Evolutionary conservation across 2,113 vertebrate species (phyloP), one percentile per base, ranked within the genome.

Genomic region (Vireo altiloquus): DNA sequence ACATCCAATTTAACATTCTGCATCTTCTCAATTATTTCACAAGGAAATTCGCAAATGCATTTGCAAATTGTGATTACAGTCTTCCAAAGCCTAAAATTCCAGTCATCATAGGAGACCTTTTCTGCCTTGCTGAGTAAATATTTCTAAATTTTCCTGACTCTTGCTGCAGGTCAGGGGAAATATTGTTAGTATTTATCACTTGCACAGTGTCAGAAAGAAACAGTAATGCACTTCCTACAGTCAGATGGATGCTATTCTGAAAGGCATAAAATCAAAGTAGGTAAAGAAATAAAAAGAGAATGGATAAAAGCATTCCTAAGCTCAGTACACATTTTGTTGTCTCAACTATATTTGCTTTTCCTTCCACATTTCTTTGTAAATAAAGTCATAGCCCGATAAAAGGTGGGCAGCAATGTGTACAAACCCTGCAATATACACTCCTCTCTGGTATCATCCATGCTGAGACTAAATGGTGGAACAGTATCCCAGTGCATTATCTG

Each of bases 231-330:
- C 44, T 82, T 82, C 53, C 37, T 81, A 68, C 7, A 39, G 61
- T 68, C 57, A 83, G 28, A 79, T 9, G n/a, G 35, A 77, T 3
- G 2, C 28, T 76, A 25, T 71, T 89, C 65, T 79, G 40, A 82
- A 89, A 25, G 74, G 25, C 49, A 96, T 76, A 85, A 95, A 95
- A 94, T 72, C 66, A 69, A 93, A 82, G 33, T 59, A 68, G 39
- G 56, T 49, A 81, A 90, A 95, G 74, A 78, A 87, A 79, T 37
- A 72, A 49, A 72, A 63, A 47, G 28, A 83, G n/a, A 80, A 90
- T 23, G 17, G 35, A 71, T 68, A 52, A 82, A 94, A 94, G n/a
- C 65, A 53, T 11, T 27, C 10, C 49, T 84, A 82, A 92, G 66
- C 23, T 92, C 54, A 47, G 50, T 42, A 92, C 13, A 61, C 42